A percentile compares a stretch with the other conserved stretches of the same genome.
Evolutionary conservation across 1,140 invertebrate genomes (phyloP).

Genomic region (Drosophila triauraria): DNA sequence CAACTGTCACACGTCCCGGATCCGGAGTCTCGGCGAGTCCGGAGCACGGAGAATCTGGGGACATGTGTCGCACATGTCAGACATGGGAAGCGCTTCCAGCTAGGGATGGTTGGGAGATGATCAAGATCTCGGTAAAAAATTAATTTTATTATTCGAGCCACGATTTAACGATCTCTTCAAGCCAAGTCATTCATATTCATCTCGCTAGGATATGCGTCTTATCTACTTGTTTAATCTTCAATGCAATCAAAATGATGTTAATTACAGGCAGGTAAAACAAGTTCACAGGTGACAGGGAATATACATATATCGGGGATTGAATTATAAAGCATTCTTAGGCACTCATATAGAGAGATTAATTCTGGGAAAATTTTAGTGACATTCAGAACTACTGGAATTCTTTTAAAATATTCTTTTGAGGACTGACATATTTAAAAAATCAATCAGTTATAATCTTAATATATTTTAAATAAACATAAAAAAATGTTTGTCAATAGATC

Average conservation of each 20-base stretch:
- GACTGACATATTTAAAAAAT: too few species aligned
- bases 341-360: neutral
- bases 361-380: neutral
- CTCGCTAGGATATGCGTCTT: constrained; percentile 2
- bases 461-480: neutral
- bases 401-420: neutral
- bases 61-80: constrained; percentile 75
- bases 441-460: neutral
- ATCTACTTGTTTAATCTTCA: constrained; percentile 26
- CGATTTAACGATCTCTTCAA: constrained; percentile 1
- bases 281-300: neutral
- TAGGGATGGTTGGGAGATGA: constrained; percentile 27
- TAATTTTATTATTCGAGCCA: constrained; percentile 21
- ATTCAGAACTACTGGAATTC: neutral
- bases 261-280: constrained; percentile 2
- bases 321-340: too few species aligned
- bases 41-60: constrained; percentile 20
- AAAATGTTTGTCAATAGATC: neutral
- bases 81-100: constrained; percentile 27
- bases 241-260: constrained; percentile 15
- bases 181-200: constrained; percentile 27
- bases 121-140: neutral
- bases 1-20: constrained; percentile 40
- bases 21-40: constrained; percentile 7
- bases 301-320: neutral